phyloP scores from a whole-genome alignment of 2,797 vertebrate species.

The Trematomus bernacchii region DNA sequence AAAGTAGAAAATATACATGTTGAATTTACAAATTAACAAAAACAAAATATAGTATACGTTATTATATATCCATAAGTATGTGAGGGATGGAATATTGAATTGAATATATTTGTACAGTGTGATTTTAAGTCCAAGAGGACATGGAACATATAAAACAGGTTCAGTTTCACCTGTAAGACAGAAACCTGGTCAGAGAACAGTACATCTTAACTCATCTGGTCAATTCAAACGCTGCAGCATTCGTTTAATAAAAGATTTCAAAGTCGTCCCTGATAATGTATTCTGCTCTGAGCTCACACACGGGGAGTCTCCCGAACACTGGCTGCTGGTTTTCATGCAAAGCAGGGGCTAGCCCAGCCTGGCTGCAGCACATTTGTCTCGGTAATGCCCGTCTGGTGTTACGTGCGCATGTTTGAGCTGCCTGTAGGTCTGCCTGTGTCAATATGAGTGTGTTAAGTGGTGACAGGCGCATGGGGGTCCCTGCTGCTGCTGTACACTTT shows the following conservation, averaged over 20 bases:
- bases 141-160: no score
- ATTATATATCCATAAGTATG: no score
- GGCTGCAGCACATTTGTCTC: slow-evolving; percentile 70
- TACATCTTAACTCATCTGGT: slow-evolving; percentile 37
- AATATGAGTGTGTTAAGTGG: slow-evolving; percentile 58
- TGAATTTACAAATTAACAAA: no score
- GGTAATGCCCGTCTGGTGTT: slow-evolving; percentile 57
- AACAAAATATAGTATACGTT: no score
- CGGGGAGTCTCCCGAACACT: slow-evolving; percentile 45
- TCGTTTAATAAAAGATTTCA: slow-evolving; percentile 70
- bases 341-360: slow-evolving; percentile 48
- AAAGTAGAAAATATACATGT: no score
- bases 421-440: slow-evolving; percentile 62
- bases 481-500: slow-evolving; percentile 30
- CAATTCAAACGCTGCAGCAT: slow-evolving; percentile 28
- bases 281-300: slow-evolving; percentile 55
- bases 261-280: slow-evolving; percentile 50
- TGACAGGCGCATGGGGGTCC: slow-evolving; percentile 39
- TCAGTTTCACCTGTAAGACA: slow-evolving; percentile 27
- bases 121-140: no score
- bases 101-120: no score
- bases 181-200: slow-evolving; percentile 40
- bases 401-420: slow-evolving; percentile 61
- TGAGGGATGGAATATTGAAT: no score
- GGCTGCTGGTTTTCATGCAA: slow-evolving; percentile 73